Evolutionary conservation across 2,888 invertebrate species (phyloP).

Genomic region (Strigamia maritima): DNA sequence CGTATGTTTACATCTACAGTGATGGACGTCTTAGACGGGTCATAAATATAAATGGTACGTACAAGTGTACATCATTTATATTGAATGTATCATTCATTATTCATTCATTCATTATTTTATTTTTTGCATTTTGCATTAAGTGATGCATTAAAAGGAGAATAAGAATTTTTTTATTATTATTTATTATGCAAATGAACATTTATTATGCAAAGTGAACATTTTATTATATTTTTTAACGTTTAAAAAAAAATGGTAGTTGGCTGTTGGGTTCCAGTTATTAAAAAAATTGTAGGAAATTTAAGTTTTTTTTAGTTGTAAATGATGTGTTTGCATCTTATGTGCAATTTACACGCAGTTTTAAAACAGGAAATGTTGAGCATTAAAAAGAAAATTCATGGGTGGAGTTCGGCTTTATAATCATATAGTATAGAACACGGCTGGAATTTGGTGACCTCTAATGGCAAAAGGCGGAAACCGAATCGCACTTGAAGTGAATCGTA

Average conservation of each 20-base stretch:
- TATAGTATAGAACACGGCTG: neutral
- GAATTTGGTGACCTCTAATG: conserved; percentile 13
- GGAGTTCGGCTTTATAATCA: neutral
- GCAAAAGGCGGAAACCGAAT: conserved; percentile 10
- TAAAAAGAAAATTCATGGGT: neutral
- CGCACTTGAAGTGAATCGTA: neutral
- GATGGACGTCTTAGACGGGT: neutral
- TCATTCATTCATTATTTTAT: too few species aligned
- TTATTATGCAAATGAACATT: neutral
- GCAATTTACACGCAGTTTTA: neutral
- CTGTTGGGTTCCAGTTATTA: too few species aligned
- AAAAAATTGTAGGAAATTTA: neutral
- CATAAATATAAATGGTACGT: neutral
- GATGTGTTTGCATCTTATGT: neutral
- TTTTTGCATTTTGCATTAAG: too few species aligned
- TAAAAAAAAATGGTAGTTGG: too few species aligned
- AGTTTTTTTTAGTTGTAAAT: neutral
- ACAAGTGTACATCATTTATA: too few species aligned
- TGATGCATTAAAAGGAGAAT: too few species aligned
- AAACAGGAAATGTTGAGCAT: neutral
- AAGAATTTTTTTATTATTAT: neutral
- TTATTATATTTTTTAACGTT: too few species aligned
- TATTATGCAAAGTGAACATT: too few species aligned
- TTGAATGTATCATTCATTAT: too few species aligned
- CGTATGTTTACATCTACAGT: neutral